These are phyloP conservation scores for Tretioscincus oriximinensis DNA, from an alignment of 2,113 vertebrate species.

Conservation along the genomic window DNA sequence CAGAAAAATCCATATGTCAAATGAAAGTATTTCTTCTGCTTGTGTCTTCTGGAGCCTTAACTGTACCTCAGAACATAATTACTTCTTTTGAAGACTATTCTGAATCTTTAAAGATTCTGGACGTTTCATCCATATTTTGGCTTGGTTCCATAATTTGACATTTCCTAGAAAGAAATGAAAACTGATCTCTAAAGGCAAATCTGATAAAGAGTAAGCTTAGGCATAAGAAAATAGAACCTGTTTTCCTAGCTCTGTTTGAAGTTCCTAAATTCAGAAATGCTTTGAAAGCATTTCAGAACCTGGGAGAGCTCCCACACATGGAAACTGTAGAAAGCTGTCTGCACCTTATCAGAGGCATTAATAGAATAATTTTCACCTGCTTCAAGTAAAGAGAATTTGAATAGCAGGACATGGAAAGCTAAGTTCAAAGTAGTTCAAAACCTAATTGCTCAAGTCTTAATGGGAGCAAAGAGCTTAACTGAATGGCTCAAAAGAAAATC, in stretches of 20 bases:
- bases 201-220: not conserved
- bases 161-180: slow-evolving; percentile 2
- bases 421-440: not conserved
- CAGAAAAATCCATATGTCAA: not conserved
- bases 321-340: not conserved
- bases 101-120: not conserved
- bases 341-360: not conserved
- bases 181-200: not conserved
- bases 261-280: not conserved
- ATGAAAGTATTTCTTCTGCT: not conserved
- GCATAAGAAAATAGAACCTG: not conserved
- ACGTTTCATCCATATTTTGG: accelerated
- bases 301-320: not conserved
- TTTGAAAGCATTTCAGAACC: not conserved
- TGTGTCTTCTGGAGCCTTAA: not conserved
- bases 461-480: not conserved
- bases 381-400: not conserved
- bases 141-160: not conserved
- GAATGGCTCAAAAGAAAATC: not conserved
- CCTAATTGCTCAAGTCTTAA: not conserved
- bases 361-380: not conserved
- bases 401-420: not conserved
- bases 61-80: not conserved
- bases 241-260: not conserved
- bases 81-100: not conserved